phyloP scores from a whole-genome alignment of 23 tunicate species.

The Halocynthia roretzi region DNA sequence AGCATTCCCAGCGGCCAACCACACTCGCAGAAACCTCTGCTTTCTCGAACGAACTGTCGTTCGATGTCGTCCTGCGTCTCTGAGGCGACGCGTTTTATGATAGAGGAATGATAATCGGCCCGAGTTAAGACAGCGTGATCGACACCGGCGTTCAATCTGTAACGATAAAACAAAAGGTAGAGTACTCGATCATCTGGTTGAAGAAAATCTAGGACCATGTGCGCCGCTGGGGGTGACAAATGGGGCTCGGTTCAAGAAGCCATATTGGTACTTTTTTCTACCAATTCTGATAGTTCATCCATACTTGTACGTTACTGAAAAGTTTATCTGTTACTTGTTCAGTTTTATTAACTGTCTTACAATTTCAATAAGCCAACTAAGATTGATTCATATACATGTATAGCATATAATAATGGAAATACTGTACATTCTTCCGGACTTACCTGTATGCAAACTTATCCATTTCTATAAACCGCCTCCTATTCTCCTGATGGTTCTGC shows the following conservation, averaged over 20 bases:
- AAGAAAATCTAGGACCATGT: not conserved
- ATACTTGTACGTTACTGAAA: no score
- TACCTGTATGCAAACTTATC: conserved; percentile 84
- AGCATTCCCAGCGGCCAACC: conserved; percentile 90
- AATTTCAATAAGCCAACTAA: no score
- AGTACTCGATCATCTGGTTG: not conserved
- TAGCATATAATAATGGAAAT: no score
- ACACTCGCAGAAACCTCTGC: conserved; percentile 72
- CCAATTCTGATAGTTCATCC: no score
- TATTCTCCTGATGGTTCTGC: conserved; percentile 8
- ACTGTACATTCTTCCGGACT: not conserved
- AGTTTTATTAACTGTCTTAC: no score
- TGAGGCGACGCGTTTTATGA: conserved; percentile 45
- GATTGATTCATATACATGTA: no score
- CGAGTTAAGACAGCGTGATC: conserved; percentile 44
- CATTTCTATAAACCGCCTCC: conserved; percentile 79
- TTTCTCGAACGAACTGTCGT: conserved; percentile 3
- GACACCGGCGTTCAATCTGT: conserved; percentile 34
- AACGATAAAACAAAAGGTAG: not conserved
- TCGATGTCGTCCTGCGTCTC: conserved; percentile 46
- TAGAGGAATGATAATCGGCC: conserved; percentile 73
- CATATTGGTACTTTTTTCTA: no score
- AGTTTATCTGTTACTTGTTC: no score
- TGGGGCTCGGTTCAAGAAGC: no score
- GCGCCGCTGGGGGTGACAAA: not conserved